A percentile compares a stretch with the other conserved stretches of the same genome.
Evolutionary conservation across 2,113 vertebrate species (phyloP).

Genomic region (Halcyon senegalensis): DNA sequence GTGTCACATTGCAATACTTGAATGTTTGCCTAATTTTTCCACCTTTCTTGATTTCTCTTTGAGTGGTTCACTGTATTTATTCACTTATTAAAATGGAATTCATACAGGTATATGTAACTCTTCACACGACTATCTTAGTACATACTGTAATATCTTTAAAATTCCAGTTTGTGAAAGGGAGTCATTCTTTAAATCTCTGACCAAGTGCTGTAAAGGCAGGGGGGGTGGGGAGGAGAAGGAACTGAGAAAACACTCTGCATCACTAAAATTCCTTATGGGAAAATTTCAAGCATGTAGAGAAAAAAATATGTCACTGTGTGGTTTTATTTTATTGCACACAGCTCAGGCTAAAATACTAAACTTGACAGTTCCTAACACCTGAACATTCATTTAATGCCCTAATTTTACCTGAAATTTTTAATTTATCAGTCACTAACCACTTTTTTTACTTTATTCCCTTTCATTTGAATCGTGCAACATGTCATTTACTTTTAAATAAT

Average conservation of each 20-base stretch:
- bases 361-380: background rate
- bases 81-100: background rate
- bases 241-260: background rate
- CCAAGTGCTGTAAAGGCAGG: background rate
- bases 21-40: background rate
- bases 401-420: background rate
- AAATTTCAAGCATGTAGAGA: background rate
- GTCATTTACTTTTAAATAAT: background rate
- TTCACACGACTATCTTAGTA: background rate
- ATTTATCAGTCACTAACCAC: background rate
- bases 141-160: background rate
- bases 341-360: background rate
- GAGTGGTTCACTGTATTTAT: background rate
- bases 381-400: background rate
- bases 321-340: background rate
- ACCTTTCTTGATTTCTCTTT: background rate
- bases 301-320: background rate
- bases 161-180: background rate
- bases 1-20: background rate
- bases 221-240: background rate
- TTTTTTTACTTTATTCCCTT: background rate
- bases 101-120: background rate
- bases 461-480: background rate
- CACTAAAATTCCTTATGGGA: background rate
- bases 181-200: background rate